Conservation (phyloP, 2,888 invertebrate genomes). For the Sepiola atlantica region DNA sequence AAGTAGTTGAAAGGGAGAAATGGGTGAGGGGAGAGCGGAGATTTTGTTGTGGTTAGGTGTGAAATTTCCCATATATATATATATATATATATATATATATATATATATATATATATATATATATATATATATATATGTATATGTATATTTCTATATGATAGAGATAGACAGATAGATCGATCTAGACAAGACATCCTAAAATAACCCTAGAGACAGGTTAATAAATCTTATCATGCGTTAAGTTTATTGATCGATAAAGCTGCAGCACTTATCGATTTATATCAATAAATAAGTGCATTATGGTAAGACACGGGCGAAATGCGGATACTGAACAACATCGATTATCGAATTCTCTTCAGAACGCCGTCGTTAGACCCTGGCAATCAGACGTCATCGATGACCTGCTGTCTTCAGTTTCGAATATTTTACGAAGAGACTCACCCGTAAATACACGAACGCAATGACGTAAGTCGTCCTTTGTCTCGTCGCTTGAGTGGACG, state of each 20-base stretch:
- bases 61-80: too few species aligned
- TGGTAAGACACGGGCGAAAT: background rate
- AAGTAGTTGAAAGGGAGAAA: too few species aligned
- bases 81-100: too few species aligned
- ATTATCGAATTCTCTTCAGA: background rate
- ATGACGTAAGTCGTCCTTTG: background rate
- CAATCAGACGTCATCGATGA: background rate
- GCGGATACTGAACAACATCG: background rate
- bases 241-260: background rate
- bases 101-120: too few species aligned
- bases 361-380: background rate
- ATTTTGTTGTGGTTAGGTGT: too few species aligned
- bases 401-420: background rate
- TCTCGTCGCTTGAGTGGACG: background rate
- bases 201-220: background rate
- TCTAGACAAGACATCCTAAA: background rate
- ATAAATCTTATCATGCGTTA: background rate
- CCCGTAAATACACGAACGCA: background rate
- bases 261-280: background rate
- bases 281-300: conserved; percentile 32
- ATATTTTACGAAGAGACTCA: background rate
- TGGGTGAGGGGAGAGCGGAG: too few species aligned
- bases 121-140: too few species aligned
- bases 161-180: background rate
- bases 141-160: too few species aligned